Evolutionary conservation across 2,888 invertebrate species (phyloP).

Genomic region (Emmelina monodactyla): DNA sequence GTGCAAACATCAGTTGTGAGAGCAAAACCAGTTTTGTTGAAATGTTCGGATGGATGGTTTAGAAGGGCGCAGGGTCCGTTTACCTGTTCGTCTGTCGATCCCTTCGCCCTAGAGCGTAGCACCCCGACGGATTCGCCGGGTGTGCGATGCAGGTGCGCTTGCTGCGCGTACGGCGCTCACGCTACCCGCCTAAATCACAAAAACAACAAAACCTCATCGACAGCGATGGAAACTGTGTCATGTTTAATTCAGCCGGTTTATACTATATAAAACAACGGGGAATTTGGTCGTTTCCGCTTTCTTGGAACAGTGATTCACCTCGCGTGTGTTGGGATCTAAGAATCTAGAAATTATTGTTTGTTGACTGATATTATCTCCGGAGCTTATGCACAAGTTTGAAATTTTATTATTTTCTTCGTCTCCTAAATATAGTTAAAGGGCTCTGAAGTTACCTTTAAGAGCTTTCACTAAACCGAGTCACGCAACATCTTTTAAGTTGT

Average conservation of each 20-base stretch:
- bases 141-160: conserved; percentile 55
- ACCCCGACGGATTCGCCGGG: conserved; percentile 57
- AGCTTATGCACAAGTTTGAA: not conserved
- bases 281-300: conserved; percentile 61
- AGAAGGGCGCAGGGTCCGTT: conserved; percentile 27
- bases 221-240: conserved; percentile 29
- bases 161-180: conserved; percentile 36
- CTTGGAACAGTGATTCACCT: conserved; percentile 58
- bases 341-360: too few relatives aligned
- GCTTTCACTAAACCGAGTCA: conserved; percentile 48
- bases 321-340: conserved; percentile 41
- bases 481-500: conserved; percentile 27
- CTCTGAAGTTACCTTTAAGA: conserved; percentile 38
- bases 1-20: not conserved
- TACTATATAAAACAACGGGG: conserved; percentile 45
- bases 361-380: not conserved
- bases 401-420: too few relatives aligned
- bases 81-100: conserved; percentile 41
- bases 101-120: conserved; percentile 27
- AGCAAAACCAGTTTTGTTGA: conserved; percentile 27
- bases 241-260: conserved; percentile 32
- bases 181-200: conserved; percentile 41
- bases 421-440: conserved; percentile 35
- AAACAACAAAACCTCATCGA: conserved; percentile 29
- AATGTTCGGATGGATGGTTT: conserved; percentile 15